phyloP scores from a whole-genome alignment of 2,113 vertebrate genomes.

The Vireo altiloquus region DNA sequence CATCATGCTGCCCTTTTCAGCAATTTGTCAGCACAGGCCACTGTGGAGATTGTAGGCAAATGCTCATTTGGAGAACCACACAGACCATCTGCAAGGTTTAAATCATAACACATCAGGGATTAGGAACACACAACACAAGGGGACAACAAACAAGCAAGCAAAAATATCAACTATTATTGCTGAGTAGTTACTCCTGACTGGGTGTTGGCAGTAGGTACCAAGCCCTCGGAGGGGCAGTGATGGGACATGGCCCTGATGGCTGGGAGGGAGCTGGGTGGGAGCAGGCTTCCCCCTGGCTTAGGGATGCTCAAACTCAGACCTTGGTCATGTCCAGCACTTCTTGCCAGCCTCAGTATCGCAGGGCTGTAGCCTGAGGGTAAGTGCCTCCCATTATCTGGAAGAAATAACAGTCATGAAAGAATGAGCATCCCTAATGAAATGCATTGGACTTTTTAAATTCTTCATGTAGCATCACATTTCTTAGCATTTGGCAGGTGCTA shows the following conservation, averaged over 20 bases:
- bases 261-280: not conserved
- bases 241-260: too few relatives aligned
- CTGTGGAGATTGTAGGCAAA: not conserved
- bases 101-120: not conserved
- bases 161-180: not conserved
- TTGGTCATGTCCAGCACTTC: accelerated
- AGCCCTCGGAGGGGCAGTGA: accelerated
- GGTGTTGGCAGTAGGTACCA: not conserved
- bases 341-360: not conserved
- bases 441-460: not conserved
- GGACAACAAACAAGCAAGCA: not conserved
- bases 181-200: not conserved
- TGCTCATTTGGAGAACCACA: not conserved
- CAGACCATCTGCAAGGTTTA: not conserved
- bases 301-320: not conserved
- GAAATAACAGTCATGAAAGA: not conserved
- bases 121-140: not conserved
- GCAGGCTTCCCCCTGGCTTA: accelerated
- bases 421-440: not conserved
- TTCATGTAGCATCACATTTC: not conserved
- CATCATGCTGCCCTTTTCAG: not conserved
- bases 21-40: not conserved
- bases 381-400: accelerated
- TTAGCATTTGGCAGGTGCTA: not conserved
- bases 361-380: not conserved